Evolutionary conservation across 2,797 vertebrate genomes (phyloP), one percentile per base, ranked within the genome.

Genomic region (Phalloptychus januarius): DNA sequence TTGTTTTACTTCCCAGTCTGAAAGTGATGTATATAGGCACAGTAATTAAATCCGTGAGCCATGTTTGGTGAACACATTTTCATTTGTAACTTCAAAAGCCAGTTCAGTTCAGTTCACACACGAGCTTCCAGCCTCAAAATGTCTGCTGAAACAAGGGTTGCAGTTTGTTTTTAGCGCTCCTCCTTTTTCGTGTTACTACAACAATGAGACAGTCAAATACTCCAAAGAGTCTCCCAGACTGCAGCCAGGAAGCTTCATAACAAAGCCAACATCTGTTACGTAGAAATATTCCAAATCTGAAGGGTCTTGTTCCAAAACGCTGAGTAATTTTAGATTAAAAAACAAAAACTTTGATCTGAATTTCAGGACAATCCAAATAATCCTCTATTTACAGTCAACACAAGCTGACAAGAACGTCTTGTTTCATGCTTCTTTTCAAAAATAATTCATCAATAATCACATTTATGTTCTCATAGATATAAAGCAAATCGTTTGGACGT

Each of bases 21-120:
- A 94, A 92, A 95, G 92, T 94, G 90, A 89, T 80, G 83, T 89
- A 88, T 92, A 90, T 92, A 96, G 95, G 95, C 95, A 96, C 95
- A 92, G 89, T 93, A 90, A 90, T 93, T 90, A 82, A 91, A 90
- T 88, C 89, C 79, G 74, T 83, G 56, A 88, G 78, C 90, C 84
- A 76, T 72, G 88, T 90, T 91, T 87, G 80, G 72, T 88, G 77
- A 46, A 76, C 58, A 71, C 73, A 70, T 23, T 69, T 78, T 76
- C 73, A 75, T 63, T 54, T 76, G 85, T 83, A 79, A 25, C 83
- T 72, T 71, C 28, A 61, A 61, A 80, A 85, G 77, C 78, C 77
- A 52, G 13, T 3, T 78, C 36, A 10, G 44, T 50, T 71, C 28
- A 33, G 69, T 63, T n/a, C 33, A 48, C 38, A 2, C 10, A 54